These are phyloP conservation scores for Drosophila willistoni DNA, from an alignment of 1,140 invertebrate genomes.

Conservation along the genomic window DNA sequence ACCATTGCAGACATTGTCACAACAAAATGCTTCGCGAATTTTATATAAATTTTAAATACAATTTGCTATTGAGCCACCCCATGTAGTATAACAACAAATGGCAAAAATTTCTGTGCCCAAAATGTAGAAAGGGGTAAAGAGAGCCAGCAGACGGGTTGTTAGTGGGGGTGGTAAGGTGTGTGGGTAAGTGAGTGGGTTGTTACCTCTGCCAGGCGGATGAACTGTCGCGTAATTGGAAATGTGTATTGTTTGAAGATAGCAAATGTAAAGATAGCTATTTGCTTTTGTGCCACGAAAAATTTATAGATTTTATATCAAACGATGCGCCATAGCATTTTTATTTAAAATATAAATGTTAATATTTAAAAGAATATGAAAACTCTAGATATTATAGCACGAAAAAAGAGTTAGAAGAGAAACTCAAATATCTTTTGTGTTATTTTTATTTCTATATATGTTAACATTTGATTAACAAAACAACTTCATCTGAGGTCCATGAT, in stretches of 20 bases:
- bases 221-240: slow-evolving; percentile 78
- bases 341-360: neutral
- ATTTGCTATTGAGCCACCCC: slow-evolving; percentile 73
- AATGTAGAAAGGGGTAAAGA: slow-evolving; percentile 8
- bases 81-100: slow-evolving; percentile 40
- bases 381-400: too few relatives aligned
- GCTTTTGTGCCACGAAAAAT: neutral
- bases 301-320: neutral
- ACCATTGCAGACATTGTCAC: slow-evolving; percentile 69
- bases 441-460: too few relatives aligned
- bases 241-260: slow-evolving; percentile 60
- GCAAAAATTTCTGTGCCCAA: slow-evolving; percentile 10
- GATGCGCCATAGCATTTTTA: neutral
- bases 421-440: neutral
- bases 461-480: too few relatives aligned
- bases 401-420: neutral
- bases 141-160: neutral
- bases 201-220: slow-evolving; percentile 23
- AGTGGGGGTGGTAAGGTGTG: slow-evolving; percentile 19
- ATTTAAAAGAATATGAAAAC: too few relatives aligned
- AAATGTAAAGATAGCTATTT: slow-evolving; percentile 37
- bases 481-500: too few relatives aligned
- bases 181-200: slow-evolving; percentile 5
- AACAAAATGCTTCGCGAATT: slow-evolving; percentile 70
- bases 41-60: slow-evolving; percentile 81